Evolutionary conservation across 2,888 invertebrate genomes (phyloP), one percentile per base, ranked within the genome.

Genomic region (Limenitis camilla): DNA sequence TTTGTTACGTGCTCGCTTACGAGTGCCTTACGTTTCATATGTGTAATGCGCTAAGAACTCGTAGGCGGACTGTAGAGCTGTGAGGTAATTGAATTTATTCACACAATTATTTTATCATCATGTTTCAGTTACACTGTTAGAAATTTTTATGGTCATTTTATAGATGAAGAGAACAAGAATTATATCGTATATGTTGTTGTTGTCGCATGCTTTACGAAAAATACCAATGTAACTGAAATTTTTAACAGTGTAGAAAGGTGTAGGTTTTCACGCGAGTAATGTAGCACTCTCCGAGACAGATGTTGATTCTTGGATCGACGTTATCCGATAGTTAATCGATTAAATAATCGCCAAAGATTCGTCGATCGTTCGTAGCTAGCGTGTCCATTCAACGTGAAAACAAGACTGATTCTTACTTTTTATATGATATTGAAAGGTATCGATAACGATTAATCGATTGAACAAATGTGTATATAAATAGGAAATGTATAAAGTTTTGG

Each of bases 351-450:
- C 82, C 83, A 81, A 82, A 81, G 82, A 80, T 71, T 72, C 64
- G 75, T 73, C 64, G 71, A 68, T 68, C 63, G 60, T 60, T 62
- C 68, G 70, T 65, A 65, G 63, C 63, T 68, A 66, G 58, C 42
- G 52, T 61, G 59, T 61, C 66, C 36, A 35, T 45, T 45, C 45
- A 73, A 68, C 68, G 72, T 76, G 76, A 71, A 74, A 69, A 83
- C 80, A 85, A 86, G 86, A 86, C 86, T 86, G 86, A 86, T 81
- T 74, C 75, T 76, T 72, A 74, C 71, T 74, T 81, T 83, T 82
- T 85, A 81, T 81, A 81, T 75, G 78, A 78, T 79, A 78, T 79
- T 75, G 69, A 66, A 68, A 19, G 56, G 56, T 52, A 41, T 54
- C 46, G 38, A 55, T 39, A 30, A 55, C 60, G 59, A 56, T 47